Evolutionary conservation across 2,113 vertebrate genomes (phyloP), one percentile per base, ranked within the genome.

Genomic region (Ammodytes marinus): DNA sequence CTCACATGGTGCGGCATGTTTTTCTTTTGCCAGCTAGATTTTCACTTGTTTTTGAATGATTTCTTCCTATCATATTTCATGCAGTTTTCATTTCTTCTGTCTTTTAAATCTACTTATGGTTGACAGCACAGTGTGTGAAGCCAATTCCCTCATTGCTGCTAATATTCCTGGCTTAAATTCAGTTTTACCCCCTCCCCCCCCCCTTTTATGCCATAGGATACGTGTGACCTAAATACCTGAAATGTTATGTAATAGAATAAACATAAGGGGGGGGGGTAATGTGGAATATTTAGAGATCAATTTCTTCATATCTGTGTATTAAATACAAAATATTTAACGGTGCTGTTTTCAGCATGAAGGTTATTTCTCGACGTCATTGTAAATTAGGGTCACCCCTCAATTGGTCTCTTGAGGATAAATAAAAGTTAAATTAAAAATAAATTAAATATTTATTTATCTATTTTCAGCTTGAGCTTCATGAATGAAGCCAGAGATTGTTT

Each of bases 401-500:
- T 27, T 27, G 27, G 27, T 27, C 27, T 27, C 27, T 27, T 27
- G 27, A 27, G 27, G 27, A 27, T 27, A 27, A 27, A 27, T 27
- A 27, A 27, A 27, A 27, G 27, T 27, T 27, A 27, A 27, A 27
- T 27, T 1, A 27, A 27, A 27, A 27, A 27, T 27, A n/a, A n/a
- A n/a, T n/a, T n/a, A n/a, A n/a, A n/a, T n/a, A n/a, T n/a, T n/a
- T n/a, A n/a, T n/a, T n/a, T n/a, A n/a, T n/a, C 76, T 27, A 55
- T 65, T 69, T 82, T 84, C 89, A 78, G 57, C 6, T 58, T 13
- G 70, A 53, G 60, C 65, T 55, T 65, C 7, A 61, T n/a, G 68
- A 80, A 68, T 45, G 39, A 77, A 27, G 5, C 12, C 19, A 2
- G 64, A 2, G 15, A 17, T 35, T 86, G 83, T 88, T 87, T 79